A percentile compares a stretch with the other conserved stretches of the same genome.
phyloP scores from a whole-genome alignment of 2,113 vertebrate species.

The Callionymus lyra region DNA sequence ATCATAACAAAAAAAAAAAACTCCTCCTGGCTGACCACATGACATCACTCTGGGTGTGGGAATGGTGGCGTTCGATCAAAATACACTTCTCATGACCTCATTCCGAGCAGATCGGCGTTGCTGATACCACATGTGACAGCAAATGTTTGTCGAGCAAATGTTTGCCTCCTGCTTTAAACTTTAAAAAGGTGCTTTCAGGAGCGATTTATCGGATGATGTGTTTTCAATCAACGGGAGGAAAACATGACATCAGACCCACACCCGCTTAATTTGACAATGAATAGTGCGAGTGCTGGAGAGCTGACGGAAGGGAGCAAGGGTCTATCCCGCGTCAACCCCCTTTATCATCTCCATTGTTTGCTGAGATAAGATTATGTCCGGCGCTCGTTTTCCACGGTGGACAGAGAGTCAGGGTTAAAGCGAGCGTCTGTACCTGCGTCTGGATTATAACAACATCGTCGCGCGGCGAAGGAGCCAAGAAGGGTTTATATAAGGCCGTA shows the following conservation, averaged over 20 bases:
- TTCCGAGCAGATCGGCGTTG: slow-evolving; percentile 38
- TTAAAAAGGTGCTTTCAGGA: slow-evolving; percentile 5
- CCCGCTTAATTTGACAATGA: slow-evolving; percentile 21
- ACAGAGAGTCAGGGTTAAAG: slow-evolving; percentile 2
- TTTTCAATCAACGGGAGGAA: slow-evolving; percentile 12
- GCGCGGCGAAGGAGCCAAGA: too few relatives aligned
- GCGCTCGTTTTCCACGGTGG: slow-evolving; percentile 1
- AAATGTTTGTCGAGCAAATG: slow-evolving; percentile 20
- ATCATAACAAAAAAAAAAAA: slow-evolving; percentile 52
- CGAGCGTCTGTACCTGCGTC: too few relatives aligned
- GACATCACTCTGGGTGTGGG: slow-evolving; percentile 59
- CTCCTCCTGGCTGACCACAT: slow-evolving; percentile 49
- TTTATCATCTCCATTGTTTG: slow-evolving; percentile 29
- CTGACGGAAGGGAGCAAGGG: slow-evolving; percentile 13
- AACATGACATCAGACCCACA: slow-evolving; percentile 31
- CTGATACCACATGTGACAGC: slow-evolving; percentile 45
- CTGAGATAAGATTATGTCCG: slow-evolving; percentile 28
- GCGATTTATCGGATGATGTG: slow-evolving; percentile 2
- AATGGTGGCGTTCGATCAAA: slow-evolving; percentile 49
- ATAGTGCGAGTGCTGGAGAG: slow-evolving; percentile 13
- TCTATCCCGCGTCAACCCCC: slow-evolving; percentile 24
- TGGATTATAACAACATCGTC: too few relatives aligned
- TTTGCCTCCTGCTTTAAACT: not conserved
- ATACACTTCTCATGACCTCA: slow-evolving; percentile 58
- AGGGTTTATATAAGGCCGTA: too few relatives aligned